Conservation (phyloP, 2,113 vertebrate species). For the Entelurus aequoreus region DNA sequence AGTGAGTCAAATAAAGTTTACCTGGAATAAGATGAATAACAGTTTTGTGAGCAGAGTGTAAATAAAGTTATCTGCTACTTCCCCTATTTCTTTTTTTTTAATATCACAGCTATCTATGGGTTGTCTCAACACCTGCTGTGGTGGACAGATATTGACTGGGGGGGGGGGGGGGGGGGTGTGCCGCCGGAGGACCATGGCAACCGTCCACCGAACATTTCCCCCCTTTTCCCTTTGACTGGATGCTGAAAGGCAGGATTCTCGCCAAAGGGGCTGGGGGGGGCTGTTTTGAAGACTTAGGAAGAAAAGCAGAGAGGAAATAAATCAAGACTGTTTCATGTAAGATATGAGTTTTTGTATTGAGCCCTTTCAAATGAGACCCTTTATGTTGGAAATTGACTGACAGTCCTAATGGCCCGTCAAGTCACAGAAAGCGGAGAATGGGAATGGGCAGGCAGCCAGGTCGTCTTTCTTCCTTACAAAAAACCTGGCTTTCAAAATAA, state of each 20-base stretch:
- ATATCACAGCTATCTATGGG: conserved; percentile 50
- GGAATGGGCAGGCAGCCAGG: conserved; percentile 73
- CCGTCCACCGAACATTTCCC: conserved; percentile 51
- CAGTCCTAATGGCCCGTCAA: conserved; percentile 75
- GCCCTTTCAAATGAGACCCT: conserved; percentile 74
- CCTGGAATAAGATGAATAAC: conserved; percentile 40
- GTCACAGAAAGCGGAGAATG: conserved; percentile 70
- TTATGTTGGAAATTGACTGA: conserved; percentile 75
- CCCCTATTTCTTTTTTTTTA: conserved; percentile 28
- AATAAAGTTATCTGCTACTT: conserved; percentile 49
- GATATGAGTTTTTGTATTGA: conserved; percentile 75
- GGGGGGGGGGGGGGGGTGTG: too few species aligned
- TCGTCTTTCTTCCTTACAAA: conserved; percentile 46
- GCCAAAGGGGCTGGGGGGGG: conserved; percentile 26
- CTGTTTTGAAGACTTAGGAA: conserved; percentile 10
- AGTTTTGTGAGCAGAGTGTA: conserved; percentile 37
- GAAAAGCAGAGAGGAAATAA: conserved; percentile 64
- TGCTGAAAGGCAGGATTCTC: conserved; percentile 62
- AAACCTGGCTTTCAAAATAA: conserved; percentile 67
- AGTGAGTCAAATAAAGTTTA: conserved; percentile 26
- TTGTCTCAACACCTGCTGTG: conserved; percentile 57
- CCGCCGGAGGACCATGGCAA: conserved; percentile 43
- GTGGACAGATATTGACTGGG: conserved; percentile 64
- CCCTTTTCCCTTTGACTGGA: conserved; percentile 52
- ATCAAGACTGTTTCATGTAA: conserved; percentile 76